Evolutionary conservation across 2,113 vertebrate species (phyloP).

Genomic region (Phalacrocorax brasilianus): DNA sequence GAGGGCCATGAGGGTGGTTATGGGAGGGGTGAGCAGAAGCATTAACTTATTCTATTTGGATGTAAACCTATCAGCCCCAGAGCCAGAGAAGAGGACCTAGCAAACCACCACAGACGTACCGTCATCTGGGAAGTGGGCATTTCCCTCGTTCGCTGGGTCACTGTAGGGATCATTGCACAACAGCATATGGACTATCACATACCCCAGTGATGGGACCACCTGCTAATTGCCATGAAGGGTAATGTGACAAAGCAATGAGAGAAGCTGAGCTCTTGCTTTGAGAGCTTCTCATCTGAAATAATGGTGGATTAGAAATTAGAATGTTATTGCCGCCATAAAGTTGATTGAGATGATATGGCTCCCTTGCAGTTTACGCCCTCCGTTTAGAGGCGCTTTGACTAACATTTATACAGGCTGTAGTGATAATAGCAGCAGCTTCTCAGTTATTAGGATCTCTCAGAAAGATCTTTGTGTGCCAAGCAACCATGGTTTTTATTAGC

Average conservation of each 20-base stretch:
- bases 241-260: not conserved
- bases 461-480: not conserved
- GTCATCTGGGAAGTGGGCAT: not conserved
- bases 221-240: not conserved
- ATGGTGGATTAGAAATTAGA: not conserved
- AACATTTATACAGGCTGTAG: not conserved
- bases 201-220: not conserved
- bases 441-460: not conserved
- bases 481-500: not conserved
- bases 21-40: not conserved
- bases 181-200: rapidly evolving
- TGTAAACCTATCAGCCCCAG: not conserved
- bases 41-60: not conserved
- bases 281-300: not conserved
- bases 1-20: not conserved
- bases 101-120: not conserved
- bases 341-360: not conserved
- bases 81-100: not conserved
- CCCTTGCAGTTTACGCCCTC: not conserved
- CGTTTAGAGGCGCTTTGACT: not conserved
- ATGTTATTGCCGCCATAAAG: not conserved
- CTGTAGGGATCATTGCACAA: not conserved
- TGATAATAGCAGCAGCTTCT: not conserved
- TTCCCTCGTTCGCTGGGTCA: rapidly evolving
- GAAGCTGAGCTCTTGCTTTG: not conserved